Base-by-base conservation (phyloP, 2,888 invertebrate genomes). In the Merodon equestris region DNA sequence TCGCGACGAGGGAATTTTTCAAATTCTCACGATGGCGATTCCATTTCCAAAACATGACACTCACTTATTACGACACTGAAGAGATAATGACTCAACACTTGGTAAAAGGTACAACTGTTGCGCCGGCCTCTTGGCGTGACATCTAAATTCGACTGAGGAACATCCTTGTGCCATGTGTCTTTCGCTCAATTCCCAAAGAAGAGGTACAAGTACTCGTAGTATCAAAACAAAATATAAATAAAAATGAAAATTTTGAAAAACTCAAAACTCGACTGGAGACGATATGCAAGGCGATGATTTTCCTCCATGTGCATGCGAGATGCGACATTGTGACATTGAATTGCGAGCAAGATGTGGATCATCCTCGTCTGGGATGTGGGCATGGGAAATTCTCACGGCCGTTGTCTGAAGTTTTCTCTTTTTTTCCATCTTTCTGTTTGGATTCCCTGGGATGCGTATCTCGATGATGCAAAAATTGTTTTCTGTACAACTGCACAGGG, bases 371-470 rank as follows among this genome's bases (percentile, higher is more conserved):
- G 44, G 38, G 27, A 27, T 27, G 27, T 27, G 7, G 47, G 48
- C 66, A 47, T 70, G 74, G 54, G 42, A 70, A 79, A 79, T 74
- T 79, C 79, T 74, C 79, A 79, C 79, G 79, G 45, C 27, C 7
- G 27, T 27, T 27, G 27, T 27, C 7, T 27, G 27, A 4, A 27
- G 27, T 4, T 27, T 27, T 27, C 27, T 27, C 27, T 27, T 27
- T 27, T 27, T 27, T 27, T 27, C 27, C 7, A 2, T 27, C 7
- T 27, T 27, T 27, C 7, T 47, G 15, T 47, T 47, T 27, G 27
- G 27, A 27, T 27, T 27, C 27, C 27, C 2, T 27, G 27, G 27
- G 7, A 4, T 27, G 27, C 27, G 7, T 27, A 2, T 7, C 27
- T 27, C 27, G 27, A 7, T 27, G 27, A 27, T 27, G 27, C 47